Evolutionary conservation across 2,888 invertebrate species (phyloP).

Genomic region (Caenorhabditis sp.): DNA sequence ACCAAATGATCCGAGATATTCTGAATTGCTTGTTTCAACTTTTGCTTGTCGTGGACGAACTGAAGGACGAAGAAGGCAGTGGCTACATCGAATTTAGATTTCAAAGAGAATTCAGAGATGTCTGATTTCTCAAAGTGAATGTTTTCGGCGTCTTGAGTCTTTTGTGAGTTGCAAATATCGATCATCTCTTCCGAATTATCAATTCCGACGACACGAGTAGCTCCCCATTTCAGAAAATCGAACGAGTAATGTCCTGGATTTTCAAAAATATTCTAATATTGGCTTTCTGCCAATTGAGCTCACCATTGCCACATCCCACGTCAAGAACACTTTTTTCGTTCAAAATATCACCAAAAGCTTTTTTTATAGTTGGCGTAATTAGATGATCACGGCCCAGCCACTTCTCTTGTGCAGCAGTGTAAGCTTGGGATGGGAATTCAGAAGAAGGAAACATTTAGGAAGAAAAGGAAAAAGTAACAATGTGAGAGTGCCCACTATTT

Average conservation of each 20-base stretch:
- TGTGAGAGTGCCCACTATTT: too few relatives aligned
- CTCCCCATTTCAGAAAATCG: conserved; percentile 49
- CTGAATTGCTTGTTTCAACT: conserved; percentile 27
- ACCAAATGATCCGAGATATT: conserved; percentile 29
- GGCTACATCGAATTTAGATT: conserved; percentile 25
- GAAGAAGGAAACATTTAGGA: conserved; percentile 11
- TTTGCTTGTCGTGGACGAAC: conserved; percentile 40
- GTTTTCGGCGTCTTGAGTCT: neutral
- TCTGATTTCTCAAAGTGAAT: conserved; percentile 13
- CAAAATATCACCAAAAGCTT: conserved; percentile 17
- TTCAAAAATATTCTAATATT: neutral
- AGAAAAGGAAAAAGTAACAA: neutral
- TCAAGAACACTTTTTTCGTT: conserved; percentile 26
- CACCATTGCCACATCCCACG: conserved; percentile 45
- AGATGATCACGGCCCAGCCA: conserved; percentile 45
- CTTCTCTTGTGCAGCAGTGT: conserved; percentile 40
- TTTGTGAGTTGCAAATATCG: conserved; percentile 18
- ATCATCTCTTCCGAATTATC: conserved; percentile 55
- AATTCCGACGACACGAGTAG: conserved; percentile 39
- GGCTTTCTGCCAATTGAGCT: neutral
- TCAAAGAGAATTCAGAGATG: conserved; percentile 11
- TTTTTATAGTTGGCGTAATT: conserved; percentile 36
- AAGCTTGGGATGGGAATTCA: conserved; percentile 31
- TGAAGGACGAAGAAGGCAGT: conserved; percentile 53
- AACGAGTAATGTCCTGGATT: conserved; percentile 53